These are phyloP conservation scores for Nothocercus nigrocapillus DNA, from an alignment of 2,113 vertebrate species.

Conservation along the genomic window DNA sequence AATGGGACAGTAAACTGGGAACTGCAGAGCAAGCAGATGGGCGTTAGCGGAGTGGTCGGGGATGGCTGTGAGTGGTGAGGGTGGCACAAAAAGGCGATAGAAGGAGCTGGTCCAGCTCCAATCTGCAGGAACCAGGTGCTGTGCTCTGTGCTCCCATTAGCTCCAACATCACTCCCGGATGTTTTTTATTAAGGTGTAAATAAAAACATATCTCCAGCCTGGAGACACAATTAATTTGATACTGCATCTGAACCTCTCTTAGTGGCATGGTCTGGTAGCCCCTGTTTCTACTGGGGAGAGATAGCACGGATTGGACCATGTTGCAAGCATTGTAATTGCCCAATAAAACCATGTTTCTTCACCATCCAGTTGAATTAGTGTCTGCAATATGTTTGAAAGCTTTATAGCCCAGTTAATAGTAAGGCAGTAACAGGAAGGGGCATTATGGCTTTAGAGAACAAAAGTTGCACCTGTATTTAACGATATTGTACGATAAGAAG, in stretches of 20 bases:
- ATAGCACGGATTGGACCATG: background rate
- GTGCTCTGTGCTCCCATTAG: background rate
- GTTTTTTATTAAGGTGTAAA: constrained; percentile 17
- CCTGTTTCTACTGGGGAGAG: background rate
- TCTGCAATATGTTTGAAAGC: constrained; percentile 67
- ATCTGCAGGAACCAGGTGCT: accelerated
- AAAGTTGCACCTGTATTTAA: constrained; percentile 69
- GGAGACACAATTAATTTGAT: accelerated
- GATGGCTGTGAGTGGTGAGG: background rate
- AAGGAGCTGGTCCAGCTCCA: background rate
- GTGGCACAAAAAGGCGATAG: accelerated
- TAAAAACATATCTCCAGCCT: background rate
- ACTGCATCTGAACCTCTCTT: background rate
- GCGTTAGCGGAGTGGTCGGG: background rate
- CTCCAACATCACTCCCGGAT: background rate
- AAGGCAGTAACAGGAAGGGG: constrained; percentile 61
- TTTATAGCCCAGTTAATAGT: constrained; percentile 69
- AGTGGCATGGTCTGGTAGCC: background rate
- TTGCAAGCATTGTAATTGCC: constrained; percentile 52
- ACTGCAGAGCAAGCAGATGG: background rate
- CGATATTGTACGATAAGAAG: constrained; percentile 49
- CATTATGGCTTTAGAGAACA: constrained; percentile 52
- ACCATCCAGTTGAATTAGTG: constrained; percentile 65
- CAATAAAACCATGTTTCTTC: constrained; percentile 61
- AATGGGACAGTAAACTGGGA: background rate